Conservation (phyloP, 2,113 vertebrate species). For the Prietella phreatophila region DNA sequence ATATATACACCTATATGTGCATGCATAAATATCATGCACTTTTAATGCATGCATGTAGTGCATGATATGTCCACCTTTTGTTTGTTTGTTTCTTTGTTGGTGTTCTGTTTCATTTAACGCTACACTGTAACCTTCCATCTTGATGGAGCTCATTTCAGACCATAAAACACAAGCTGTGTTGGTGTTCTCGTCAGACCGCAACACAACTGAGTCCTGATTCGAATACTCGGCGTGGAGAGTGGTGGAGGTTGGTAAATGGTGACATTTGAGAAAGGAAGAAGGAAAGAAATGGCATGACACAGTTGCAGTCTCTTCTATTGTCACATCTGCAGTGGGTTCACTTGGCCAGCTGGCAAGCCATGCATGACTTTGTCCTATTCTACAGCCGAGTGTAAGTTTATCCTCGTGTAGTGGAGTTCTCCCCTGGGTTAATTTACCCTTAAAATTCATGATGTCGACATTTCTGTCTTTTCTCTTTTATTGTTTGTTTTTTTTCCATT, state of each 20-base stretch:
- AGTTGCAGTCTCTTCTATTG: neutral
- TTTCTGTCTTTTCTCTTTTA: neutral
- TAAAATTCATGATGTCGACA: neutral
- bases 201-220: neutral
- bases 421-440: too few relatives aligned
- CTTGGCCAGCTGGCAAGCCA: conserved; percentile 38
- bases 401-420: neutral
- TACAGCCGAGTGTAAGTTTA: neutral
- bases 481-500: too few relatives aligned
- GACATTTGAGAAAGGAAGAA: neutral
- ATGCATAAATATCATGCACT: neutral
- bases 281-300: conserved; percentile 1
- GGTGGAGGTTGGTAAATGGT: too few relatives aligned
- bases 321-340: conserved; percentile 28
- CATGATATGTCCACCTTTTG: neutral
- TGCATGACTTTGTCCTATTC: conserved; percentile 29
- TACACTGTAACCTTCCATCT: conserved; percentile 48
- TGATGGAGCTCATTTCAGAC: conserved; percentile 29
- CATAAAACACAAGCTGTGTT: conserved; percentile 11
- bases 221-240: neutral
- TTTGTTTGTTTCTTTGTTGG: conserved; percentile 26
- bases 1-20: neutral
- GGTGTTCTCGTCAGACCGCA: neutral
- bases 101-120: conserved; percentile 26
- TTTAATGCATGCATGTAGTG: neutral